These are phyloP conservation scores for Polydrusus tereticollis DNA, from an alignment of 2,888 invertebrate species.

Conservation along the genomic window DNA sequence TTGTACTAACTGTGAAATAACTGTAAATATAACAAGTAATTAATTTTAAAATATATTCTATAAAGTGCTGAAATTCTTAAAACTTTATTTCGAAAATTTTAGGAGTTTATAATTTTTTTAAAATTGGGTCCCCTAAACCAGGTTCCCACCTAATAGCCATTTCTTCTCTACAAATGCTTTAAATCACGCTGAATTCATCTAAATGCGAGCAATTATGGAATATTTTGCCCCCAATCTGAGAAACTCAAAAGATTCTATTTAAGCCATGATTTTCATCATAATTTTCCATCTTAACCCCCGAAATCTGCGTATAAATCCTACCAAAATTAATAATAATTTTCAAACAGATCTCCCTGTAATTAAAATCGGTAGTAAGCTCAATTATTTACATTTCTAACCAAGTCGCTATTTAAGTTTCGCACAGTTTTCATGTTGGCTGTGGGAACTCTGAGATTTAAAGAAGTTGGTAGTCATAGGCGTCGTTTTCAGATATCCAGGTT, in stretches of 20 bases:
- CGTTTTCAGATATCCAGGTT: background rate
- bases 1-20: no score
- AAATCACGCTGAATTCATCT: no score
- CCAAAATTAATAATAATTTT: slow-evolving; percentile 44
- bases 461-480: slow-evolving; percentile 16
- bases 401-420: slow-evolving; percentile 41
- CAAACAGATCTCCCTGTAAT: slow-evolving; percentile 46
- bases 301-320: slow-evolving; percentile 30
- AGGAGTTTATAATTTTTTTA: no score
- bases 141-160: no score
- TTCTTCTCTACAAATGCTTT: no score
- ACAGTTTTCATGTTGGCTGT: slow-evolving; percentile 26
- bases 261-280: slow-evolving; percentile 3
- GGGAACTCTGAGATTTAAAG: slow-evolving; percentile 21
- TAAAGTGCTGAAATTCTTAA: no score
- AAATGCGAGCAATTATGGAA: background rate
- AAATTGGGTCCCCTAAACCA: no score
- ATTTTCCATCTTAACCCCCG: slow-evolving; percentile 25
- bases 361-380: slow-evolving; percentile 45
- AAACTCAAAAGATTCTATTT: background rate
- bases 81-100: no score
- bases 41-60: no score
- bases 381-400: slow-evolving; percentile 47
- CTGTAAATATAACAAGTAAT: no score
- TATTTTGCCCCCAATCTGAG: background rate